A percentile compares a stretch with the other conserved stretches of the same genome.
Evolutionary conservation across 2,113 vertebrate species (phyloP).

Genomic region (Gnathonemus longibarbis): DNA sequence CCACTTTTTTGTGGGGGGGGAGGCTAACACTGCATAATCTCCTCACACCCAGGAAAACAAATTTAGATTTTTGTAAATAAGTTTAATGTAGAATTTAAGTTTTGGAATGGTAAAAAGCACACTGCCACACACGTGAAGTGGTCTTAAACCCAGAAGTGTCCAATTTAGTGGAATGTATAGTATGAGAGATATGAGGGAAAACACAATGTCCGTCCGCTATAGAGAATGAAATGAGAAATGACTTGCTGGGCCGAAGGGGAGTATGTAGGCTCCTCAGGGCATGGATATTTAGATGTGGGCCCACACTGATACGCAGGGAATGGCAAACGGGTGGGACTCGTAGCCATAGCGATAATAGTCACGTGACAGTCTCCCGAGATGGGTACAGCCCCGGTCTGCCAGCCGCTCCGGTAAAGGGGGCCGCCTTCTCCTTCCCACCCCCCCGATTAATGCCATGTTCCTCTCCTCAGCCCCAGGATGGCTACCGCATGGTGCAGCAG

Average conservation of each 20-base stretch:
- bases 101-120: neutral
- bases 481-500: constrained; percentile 84
- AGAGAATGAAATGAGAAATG: neutral
- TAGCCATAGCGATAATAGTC: neutral
- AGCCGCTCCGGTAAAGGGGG: neutral
- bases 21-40: neutral
- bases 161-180: neutral
- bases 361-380: neutral
- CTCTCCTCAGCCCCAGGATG: constrained; percentile 69
- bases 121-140: neutral
- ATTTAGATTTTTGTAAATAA: neutral
- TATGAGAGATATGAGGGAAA: neutral
- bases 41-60: neutral
- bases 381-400: neutral
- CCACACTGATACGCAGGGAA: neutral
- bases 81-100: neutral
- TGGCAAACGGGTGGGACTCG: neutral
- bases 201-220: neutral
- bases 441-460: neutral
- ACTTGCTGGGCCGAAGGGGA: neutral
- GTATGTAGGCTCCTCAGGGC: neutral
- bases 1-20: neutral
- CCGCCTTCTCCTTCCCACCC: neutral
- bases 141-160: neutral
- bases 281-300: neutral